Percentiles rank a stretch among this genome's conserved stretches.
Conservation (phyloP, 2,113 vertebrate genomes). For the Apodemus sylvaticus region DNA sequence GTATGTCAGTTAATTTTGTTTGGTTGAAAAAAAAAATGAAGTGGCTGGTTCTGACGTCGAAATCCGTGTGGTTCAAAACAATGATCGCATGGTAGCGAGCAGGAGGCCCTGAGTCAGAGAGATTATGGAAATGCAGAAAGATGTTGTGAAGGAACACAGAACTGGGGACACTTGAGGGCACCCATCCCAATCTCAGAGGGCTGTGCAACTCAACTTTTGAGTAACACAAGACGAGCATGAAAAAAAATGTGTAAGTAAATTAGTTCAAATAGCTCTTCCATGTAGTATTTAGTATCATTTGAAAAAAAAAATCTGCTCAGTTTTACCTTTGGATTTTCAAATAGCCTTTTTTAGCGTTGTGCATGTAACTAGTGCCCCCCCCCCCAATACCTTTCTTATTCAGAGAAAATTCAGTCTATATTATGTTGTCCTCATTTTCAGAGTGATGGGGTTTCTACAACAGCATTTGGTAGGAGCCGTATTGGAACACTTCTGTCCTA, state of each 20-base stretch:
- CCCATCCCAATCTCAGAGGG: neutral
- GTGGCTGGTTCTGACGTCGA: neutral
- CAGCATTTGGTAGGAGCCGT: neutral
- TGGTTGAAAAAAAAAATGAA: neutral
- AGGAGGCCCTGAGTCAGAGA: neutral
- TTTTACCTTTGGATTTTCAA: neutral
- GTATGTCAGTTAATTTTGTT: conserved; percentile 27
- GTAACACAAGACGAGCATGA: neutral
- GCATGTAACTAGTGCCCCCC: neutral
- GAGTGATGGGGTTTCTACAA: neutral
- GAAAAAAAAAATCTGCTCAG: neutral
- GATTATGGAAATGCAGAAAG: neutral
- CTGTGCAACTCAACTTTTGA: neutral
- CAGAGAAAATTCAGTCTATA: neutral
- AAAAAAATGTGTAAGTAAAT: neutral
- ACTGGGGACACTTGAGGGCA: neutral
- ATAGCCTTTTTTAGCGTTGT: neutral
- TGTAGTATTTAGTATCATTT: neutral
- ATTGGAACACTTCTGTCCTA: neutral
- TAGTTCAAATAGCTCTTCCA: neutral
- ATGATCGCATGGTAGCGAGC: neutral
- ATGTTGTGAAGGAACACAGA: neutral
- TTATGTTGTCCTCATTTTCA: neutral
- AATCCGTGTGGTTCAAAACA: neutral
- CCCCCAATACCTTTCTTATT: neutral